These are phyloP conservation scores for Chrysotoxum bicinctum DNA, from an alignment of 2,888 invertebrate species.

Conservation along the genomic window DNA sequence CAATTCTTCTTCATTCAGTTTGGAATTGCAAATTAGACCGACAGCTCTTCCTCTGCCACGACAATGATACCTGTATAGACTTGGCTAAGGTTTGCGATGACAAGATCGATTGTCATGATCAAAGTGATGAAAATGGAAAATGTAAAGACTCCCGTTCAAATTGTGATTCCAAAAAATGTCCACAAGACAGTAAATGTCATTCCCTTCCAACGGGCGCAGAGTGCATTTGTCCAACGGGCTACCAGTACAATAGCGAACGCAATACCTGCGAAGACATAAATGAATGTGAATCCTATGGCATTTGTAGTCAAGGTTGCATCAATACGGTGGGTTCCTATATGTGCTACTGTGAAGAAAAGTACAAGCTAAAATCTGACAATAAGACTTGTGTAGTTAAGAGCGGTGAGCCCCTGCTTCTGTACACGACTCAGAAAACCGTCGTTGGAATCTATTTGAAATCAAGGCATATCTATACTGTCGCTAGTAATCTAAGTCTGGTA, in stretches of 20 bases:
- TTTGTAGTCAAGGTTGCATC: conserved; percentile 87
- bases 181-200: conserved; percentile 80
- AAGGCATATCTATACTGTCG: conserved; percentile 81
- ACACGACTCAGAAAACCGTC: conserved; percentile 86
- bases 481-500: conserved; percentile 83
- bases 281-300: conserved; percentile 85
- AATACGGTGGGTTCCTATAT: conserved; percentile 84
- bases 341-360: conserved; percentile 86
- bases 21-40: conserved; percentile 82
- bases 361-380: conserved; percentile 82
- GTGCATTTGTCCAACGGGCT: conserved; percentile 84
- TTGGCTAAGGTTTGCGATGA: conserved; percentile 83
- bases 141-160: conserved; percentile 77
- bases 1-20: conserved; percentile 56
- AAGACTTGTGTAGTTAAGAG: conserved; percentile 83
- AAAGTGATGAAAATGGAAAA: conserved; percentile 84
- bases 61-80: conserved; percentile 83
- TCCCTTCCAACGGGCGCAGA: conserved; percentile 82
- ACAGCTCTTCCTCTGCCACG: conserved; percentile 83
- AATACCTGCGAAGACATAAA: conserved; percentile 83
- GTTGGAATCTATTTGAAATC: conserved; percentile 85
- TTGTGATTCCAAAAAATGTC: conserved; percentile 77
- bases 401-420: conserved; percentile 87
- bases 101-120: conserved; percentile 84
- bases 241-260: conserved; percentile 73